phyloP scores from a whole-genome alignment of 2,888 invertebrate genomes.

The Lithophane ornitopus region DNA sequence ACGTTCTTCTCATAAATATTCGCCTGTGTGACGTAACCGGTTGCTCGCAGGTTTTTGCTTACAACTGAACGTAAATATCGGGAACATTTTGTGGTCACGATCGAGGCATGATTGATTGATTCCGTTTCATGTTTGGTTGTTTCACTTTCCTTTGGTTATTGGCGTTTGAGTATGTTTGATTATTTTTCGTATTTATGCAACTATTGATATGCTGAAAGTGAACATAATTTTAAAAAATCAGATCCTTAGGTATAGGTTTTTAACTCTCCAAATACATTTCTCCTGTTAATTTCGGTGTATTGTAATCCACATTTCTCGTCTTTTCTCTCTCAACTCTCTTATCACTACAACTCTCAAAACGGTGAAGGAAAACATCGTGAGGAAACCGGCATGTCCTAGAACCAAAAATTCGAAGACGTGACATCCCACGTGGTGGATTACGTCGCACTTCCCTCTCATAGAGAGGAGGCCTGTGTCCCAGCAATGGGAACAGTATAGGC shows the following conservation, averaged over 20 bases:
- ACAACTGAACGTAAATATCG: slow-evolving; percentile 58
- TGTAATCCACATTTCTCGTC: neutral
- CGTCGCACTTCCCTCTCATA: too few species aligned
- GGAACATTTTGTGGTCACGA: slow-evolving; percentile 45
- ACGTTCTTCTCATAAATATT: slow-evolving; percentile 73
- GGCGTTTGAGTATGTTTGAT: neutral
- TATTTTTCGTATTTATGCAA: neutral
- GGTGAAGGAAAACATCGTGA: neutral
- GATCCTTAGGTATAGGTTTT: too few species aligned
- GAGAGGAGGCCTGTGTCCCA: too few species aligned
- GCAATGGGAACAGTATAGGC: too few species aligned
- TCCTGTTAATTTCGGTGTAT: neutral
- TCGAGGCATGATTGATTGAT: slow-evolving; percentile 40
- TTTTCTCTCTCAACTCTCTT: neutral
- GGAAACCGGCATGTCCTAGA: neutral
- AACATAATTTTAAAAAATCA: neutral
- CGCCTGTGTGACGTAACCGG: slow-evolving; percentile 70
- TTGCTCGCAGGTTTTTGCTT: slow-evolving; percentile 71
- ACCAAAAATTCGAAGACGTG: neutral
- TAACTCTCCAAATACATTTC: neutral
- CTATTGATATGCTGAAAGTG: neutral
- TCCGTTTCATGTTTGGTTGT: slow-evolving; percentile 6
- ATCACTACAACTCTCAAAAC: too few species aligned
- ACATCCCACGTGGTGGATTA: too few species aligned
- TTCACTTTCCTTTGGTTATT: slow-evolving; percentile 28